phyloP scores from a whole-genome alignment of 2,113 vertebrate genomes.

The Aramus guarauna region DNA sequence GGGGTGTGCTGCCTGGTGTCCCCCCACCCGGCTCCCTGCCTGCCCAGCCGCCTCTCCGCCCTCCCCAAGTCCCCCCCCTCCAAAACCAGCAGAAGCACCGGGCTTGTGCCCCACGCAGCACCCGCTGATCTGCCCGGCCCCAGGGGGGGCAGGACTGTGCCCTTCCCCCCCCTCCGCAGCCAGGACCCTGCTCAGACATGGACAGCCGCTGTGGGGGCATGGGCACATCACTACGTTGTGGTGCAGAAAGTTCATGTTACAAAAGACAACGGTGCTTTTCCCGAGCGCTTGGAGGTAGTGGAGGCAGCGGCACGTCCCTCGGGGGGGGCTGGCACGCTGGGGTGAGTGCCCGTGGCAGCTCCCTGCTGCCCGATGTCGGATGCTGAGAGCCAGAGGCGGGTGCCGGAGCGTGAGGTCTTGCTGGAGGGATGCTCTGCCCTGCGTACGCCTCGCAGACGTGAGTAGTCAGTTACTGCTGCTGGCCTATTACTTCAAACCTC shows the following conservation, averaged over 20 bases:
- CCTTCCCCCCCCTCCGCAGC: fast-evolving
- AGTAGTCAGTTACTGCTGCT: not conserved
- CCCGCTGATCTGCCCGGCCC: not conserved
- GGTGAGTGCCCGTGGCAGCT: fast-evolving
- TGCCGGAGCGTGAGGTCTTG: not conserved
- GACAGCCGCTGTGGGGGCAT: fast-evolving
- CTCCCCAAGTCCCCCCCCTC: fast-evolving
- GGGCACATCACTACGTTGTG: fast-evolving
- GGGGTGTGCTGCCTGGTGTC: fast-evolving
- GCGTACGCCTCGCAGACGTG: fast-evolving
- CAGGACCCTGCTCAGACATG: fast-evolving
- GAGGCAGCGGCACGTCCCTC: not conserved
- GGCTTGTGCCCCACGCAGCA: not conserved
- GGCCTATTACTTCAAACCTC: not conserved
- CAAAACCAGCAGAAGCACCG: not conserved
- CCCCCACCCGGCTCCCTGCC: fast-evolving
- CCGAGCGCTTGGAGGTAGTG: not conserved
- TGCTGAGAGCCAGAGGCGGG: fast-evolving
- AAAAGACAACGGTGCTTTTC: not conserved
- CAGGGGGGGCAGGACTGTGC: no score
- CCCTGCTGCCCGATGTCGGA: fast-evolving
- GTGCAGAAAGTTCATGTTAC: not conserved
- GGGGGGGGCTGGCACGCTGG: fast-evolving
- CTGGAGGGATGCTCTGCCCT: not conserved
- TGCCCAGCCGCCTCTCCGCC: no score